Evolutionary conservation across 2,888 invertebrate genomes (phyloP).

Genomic region (Troilus luridus): DNA sequence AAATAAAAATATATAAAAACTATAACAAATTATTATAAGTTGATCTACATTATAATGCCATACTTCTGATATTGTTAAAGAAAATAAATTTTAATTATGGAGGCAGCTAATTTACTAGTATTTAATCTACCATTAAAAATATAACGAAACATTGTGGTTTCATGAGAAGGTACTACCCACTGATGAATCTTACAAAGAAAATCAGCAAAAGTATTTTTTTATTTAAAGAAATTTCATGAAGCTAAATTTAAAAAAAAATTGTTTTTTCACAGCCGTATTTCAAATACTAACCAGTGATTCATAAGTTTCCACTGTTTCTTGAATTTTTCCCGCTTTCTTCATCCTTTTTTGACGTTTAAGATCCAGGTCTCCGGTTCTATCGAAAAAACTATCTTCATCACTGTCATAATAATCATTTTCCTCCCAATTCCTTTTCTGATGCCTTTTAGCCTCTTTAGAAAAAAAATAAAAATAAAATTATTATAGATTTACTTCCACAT

Average conservation of each 20-base stretch:
- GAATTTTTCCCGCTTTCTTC: slow-evolving; percentile 73
- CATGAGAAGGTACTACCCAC: too few relatives aligned
- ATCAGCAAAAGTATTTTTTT: too few relatives aligned
- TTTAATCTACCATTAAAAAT: too few relatives aligned
- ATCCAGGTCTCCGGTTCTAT: slow-evolving; percentile 92
- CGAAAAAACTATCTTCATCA: slow-evolving; percentile 96
- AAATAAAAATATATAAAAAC: too few relatives aligned
- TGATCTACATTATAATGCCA: neutral
- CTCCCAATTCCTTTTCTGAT: slow-evolving; percentile 83
- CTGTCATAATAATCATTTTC: slow-evolving; percentile 94
- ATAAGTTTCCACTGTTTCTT: slow-evolving; percentile 74
- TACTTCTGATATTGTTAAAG: neutral
- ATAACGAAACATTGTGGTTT: too few relatives aligned
- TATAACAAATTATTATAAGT: too few relatives aligned
- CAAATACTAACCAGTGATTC: slow-evolving; percentile 68
- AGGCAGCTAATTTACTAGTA: too few relatives aligned
- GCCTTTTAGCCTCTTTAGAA: slow-evolving; percentile 87
- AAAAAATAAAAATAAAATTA: slow-evolving; percentile 56
- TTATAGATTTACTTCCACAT: neutral
- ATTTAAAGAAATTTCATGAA: neutral
- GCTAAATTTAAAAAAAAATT: neutral
- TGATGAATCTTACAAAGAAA: too few relatives aligned
- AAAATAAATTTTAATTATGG: neutral
- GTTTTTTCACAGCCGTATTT: neutral
- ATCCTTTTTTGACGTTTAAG: slow-evolving; percentile 86